Evolutionary conservation across 1,140 invertebrate genomes (phyloP).

Genomic region (Sesamia nonagrioides): DNA sequence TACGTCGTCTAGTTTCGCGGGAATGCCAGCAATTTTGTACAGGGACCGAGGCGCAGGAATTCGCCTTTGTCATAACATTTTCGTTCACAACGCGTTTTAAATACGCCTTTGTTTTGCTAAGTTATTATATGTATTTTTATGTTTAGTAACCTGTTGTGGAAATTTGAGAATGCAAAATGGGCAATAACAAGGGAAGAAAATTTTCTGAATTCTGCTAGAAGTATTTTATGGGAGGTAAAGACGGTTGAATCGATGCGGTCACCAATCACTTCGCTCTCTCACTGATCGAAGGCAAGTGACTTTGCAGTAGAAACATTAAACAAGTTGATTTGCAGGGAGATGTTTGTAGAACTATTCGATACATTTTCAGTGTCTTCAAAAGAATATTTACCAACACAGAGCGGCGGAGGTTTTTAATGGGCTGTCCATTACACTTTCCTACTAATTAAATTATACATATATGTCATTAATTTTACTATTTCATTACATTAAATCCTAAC

Average conservation of each 20-base stretch:
- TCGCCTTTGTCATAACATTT: constrained; percentile 47
- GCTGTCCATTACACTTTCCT: too few species aligned
- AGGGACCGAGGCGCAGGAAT: constrained; percentile 21
- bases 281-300: too few species aligned
- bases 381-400: too few species aligned
- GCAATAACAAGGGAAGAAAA: background rate
- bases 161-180: background rate
- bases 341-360: too few species aligned
- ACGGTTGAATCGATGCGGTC: too few species aligned
- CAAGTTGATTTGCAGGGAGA: too few species aligned
- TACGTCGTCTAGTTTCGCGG: constrained; percentile 27
- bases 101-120: constrained; percentile 31
- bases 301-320: too few species aligned
- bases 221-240: background rate
- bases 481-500: background rate
- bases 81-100: constrained; percentile 42
- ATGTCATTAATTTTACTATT: background rate
- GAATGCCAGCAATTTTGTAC: constrained; percentile 42
- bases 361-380: too few species aligned
- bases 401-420: too few species aligned
- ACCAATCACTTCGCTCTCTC: too few species aligned
- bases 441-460: too few species aligned
- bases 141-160: background rate
- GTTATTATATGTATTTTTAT: constrained; percentile 15
- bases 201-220: background rate